phyloP scores from a whole-genome alignment of 2,113 vertebrate genomes.

The Mormyrus lacerda region DNA sequence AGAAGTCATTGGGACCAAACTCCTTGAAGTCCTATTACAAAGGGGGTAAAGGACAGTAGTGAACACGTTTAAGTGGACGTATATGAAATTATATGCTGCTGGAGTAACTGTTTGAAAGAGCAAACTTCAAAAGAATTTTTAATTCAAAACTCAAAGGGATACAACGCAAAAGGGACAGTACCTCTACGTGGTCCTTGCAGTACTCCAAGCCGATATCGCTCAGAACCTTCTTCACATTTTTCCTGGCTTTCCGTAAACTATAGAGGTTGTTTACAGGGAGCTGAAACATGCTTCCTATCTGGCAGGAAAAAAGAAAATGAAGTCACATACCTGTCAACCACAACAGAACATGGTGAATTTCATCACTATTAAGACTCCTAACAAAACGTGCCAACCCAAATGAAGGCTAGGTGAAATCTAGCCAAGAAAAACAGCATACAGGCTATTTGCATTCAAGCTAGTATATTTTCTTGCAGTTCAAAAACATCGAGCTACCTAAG shows the following conservation, averaged over 20 bases:
- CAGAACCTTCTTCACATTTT: slow-evolving; percentile 91
- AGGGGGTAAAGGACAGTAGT: neutral
- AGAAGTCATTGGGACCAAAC: slow-evolving; percentile 89
- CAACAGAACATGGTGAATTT: neutral
- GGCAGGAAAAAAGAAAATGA: slow-evolving; percentile 41
- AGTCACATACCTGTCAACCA: neutral
- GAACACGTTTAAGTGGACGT: neutral
- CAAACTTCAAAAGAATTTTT: neutral
- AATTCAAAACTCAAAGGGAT: neutral
- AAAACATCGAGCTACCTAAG: neutral
- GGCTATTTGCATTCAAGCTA: neutral
- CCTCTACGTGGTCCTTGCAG: slow-evolving; percentile 93
- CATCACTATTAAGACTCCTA: neutral
- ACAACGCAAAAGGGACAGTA: slow-evolving; percentile 30
- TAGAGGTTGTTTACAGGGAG: slow-evolving; percentile 97
- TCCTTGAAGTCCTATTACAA: slow-evolving; percentile 82
- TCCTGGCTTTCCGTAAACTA: slow-evolving; percentile 95
- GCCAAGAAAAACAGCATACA: neutral
- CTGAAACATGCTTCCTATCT: slow-evolving; percentile 91
- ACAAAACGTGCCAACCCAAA: neutral
- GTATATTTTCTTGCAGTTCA: neutral
- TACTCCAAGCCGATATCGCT: slow-evolving; percentile 95
- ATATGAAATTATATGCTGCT: neutral
- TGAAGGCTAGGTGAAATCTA: neutral
- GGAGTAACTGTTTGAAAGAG: neutral